phyloP scores from a whole-genome alignment of 2,797 vertebrate species.

The Coregonus suidteri region DNA sequence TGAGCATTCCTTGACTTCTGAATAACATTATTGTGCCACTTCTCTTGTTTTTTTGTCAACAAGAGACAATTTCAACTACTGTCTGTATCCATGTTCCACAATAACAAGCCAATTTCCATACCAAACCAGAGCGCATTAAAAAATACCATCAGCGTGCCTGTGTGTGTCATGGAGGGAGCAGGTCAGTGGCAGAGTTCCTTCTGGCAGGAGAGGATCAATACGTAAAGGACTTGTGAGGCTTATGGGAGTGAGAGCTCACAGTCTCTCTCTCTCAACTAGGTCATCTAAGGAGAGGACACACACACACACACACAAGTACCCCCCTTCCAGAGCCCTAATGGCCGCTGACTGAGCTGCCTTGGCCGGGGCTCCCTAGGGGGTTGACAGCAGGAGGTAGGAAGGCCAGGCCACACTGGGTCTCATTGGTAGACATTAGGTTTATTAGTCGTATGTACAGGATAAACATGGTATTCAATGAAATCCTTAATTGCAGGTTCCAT shows the following conservation, averaged over 20 bases:
- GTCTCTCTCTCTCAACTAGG: neutral
- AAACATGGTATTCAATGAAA: too few relatives aligned
- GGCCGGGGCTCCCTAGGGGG: neutral
- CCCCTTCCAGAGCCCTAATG: neutral
- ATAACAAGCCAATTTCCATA: slow-evolving; percentile 36
- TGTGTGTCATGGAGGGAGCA: neutral
- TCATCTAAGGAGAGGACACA: neutral
- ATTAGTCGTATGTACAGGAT: too few relatives aligned
- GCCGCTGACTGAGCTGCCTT: neutral
- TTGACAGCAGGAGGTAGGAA: neutral
- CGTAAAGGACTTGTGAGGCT: slow-evolving; percentile 38
- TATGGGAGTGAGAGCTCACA: slow-evolving; percentile 11
- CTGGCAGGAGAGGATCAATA: slow-evolving; percentile 39
- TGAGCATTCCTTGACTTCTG: slow-evolving; percentile 42
- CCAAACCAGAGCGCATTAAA: slow-evolving; percentile 6
- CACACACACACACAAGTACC: slow-evolving; percentile 5
- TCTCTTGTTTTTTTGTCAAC: neutral
- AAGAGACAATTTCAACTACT: slow-evolving; percentile 2
- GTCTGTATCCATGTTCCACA: slow-evolving; percentile 12
- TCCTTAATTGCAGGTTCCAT: too few relatives aligned
- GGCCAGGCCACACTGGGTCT: neutral
- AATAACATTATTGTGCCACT: neutral
- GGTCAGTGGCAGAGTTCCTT: neutral
- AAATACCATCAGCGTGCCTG: slow-evolving; percentile 5
- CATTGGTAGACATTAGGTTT: too few relatives aligned